Percentiles rank a stretch among this genome's conserved stretches.
Conservation (phyloP, 2,113 vertebrate genomes). For the Tangachromis dhanisi region DNA sequence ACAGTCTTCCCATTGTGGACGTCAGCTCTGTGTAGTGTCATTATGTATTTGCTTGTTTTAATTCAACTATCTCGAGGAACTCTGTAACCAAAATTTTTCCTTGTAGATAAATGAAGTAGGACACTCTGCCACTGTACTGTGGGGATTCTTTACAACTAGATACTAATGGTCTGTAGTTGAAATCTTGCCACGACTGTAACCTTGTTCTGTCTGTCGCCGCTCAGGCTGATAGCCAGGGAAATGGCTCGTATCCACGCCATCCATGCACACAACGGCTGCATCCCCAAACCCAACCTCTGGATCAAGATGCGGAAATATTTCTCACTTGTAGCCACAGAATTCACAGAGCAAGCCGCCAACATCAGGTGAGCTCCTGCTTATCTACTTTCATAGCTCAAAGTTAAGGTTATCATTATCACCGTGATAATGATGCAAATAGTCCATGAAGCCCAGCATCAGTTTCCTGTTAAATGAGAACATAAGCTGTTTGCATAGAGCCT, state of each 20-base stretch:
- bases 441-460: not conserved
- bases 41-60: not conserved
- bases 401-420: not conserved
- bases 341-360: constrained; percentile 76
- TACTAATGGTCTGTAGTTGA: not conserved
- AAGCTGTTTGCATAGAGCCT: not conserved
- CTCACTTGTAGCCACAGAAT: constrained; percentile 85
- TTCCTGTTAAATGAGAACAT: not conserved
- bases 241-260: constrained; percentile 94
- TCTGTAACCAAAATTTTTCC: not conserved
- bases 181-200: not conserved
- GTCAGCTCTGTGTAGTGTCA: not conserved
- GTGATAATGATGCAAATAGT: not conserved
- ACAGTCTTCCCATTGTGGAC: not conserved
- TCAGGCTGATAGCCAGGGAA: constrained; percentile 87
- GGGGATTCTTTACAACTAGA: not conserved
- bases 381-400: not conserved
- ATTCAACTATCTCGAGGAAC: not conserved
- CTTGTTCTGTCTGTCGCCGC: not conserved
- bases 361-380: constrained; percentile 70
- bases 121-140: not conserved
- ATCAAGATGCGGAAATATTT: constrained; percentile 89
- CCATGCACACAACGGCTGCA: constrained; percentile 89
- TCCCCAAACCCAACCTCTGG: constrained; percentile 91
- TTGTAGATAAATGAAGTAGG: not conserved